Evolutionary conservation across 2,888 invertebrate genomes (phyloP).

Genomic region (Caenorhabditis sp.): DNA sequence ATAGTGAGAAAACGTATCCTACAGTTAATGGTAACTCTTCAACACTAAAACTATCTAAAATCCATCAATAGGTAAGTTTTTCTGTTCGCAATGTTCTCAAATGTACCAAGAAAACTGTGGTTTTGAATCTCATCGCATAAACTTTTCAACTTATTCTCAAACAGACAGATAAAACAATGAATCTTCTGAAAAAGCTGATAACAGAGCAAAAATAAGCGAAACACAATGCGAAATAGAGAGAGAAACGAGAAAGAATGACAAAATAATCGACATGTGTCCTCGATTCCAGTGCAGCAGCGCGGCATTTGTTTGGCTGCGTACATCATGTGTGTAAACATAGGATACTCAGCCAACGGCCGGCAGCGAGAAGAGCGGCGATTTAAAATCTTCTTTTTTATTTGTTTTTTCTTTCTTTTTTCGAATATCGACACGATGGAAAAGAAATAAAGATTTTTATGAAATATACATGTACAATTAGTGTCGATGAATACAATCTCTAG

Average conservation of each 20-base stretch:
- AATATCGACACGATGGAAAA: not conserved
- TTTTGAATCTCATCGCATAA: too few species aligned
- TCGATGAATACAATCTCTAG: constrained; percentile 52
- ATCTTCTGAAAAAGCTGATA: constrained; percentile 1
- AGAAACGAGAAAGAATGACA: not conserved
- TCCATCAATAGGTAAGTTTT: too few species aligned
- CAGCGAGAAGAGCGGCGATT: not conserved
- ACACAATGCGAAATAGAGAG: not conserved
- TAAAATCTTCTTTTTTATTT: not conserved
- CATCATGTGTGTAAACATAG: not conserved
- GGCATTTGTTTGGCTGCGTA: constrained; percentile 17
- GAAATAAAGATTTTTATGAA: too few species aligned
- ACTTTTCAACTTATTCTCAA: too few species aligned
- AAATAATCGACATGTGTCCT: constrained; percentile 7
- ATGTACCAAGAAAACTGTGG: too few species aligned
- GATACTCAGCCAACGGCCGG: constrained; percentile 26
- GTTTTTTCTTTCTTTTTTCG: not conserved
- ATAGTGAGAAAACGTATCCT: too few species aligned
- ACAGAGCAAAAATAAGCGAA: constrained; percentile 4
- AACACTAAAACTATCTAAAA: too few species aligned
- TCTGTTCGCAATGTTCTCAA: too few species aligned
- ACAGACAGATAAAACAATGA: not conserved
- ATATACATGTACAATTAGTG: constrained; percentile 16
- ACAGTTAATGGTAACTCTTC: too few species aligned
- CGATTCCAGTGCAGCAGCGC: not conserved